Conservation (phyloP, 92 coral and sea anemone species). For the Parazoanthus atlanticus region DNA sequence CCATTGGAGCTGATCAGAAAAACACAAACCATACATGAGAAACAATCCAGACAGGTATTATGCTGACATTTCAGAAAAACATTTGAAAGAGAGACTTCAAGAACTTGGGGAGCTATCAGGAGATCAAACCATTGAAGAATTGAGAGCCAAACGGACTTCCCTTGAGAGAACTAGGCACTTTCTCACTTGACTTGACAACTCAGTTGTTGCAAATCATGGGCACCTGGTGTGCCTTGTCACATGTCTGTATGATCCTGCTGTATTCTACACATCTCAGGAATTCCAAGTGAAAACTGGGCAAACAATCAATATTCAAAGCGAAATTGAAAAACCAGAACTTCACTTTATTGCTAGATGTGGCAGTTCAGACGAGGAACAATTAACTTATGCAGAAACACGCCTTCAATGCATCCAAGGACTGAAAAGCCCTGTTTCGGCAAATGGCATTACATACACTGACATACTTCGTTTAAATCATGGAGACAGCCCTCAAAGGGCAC, state of each 20-base stretch:
- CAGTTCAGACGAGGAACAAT: conserved; percentile 53
- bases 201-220: conserved; percentile 52
- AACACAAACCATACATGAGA: conserved; percentile 36
- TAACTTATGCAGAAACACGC: conserved; percentile 48
- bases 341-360: conserved; percentile 59
- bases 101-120: conserved; percentile 26
- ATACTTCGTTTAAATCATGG: conserved; percentile 50
- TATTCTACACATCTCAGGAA: conserved; percentile 47
- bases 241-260: conserved; percentile 49
- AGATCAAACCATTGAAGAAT: conserved; percentile 31
- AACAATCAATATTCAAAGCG: conserved; percentile 42
- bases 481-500: conserved; percentile 47
- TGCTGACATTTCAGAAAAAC: not conserved
- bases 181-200: conserved; percentile 25
- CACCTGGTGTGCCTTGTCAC: conserved; percentile 51
- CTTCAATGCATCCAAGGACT: conserved; percentile 35
- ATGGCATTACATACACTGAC: conserved; percentile 5
- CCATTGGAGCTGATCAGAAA: conserved; percentile 50
- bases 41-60: conserved; percentile 29
- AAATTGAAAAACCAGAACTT: conserved; percentile 51
- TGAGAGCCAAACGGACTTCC: conserved; percentile 33
- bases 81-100: conserved; percentile 26
- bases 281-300: conserved; percentile 37
- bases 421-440: not conserved
- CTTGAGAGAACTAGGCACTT: conserved; percentile 49